Evolutionary conservation across 1,140 invertebrate species (phyloP).

Genomic region (Phocides pigmalion): DNA sequence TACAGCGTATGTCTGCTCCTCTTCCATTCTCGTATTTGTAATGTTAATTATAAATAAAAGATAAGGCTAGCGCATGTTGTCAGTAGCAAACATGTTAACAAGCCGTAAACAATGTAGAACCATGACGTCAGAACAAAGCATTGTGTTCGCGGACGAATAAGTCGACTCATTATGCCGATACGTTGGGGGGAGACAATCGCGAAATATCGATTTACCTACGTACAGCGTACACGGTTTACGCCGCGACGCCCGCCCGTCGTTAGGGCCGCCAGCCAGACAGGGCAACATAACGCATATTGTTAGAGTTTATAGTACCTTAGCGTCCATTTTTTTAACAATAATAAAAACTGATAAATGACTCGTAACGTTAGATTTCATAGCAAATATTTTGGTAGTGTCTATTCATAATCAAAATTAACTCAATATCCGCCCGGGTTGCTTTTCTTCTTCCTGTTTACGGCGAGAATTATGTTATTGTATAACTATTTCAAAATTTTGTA

Average conservation of each 20-base stretch:
- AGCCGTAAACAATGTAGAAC: conserved; percentile 42
- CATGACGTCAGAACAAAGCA: conserved; percentile 34
- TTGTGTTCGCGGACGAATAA: conserved; percentile 39
- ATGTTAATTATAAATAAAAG: conserved; percentile 39
- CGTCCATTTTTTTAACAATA: no score
- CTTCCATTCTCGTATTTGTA: conserved; percentile 36
- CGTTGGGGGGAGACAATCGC: conserved; percentile 53
- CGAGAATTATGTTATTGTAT: no score
- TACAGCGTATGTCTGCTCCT: conserved; percentile 8
- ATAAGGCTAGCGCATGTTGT: conserved; percentile 24
- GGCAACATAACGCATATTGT: conserved; percentile 1
- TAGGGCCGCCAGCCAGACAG: conserved; percentile 6
- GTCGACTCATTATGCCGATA: conserved; percentile 37
- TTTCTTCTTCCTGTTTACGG: no score
- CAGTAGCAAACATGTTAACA: conserved; percentile 30
- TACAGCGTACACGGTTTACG: background rate
- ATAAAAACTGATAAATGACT: no score
- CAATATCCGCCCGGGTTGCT: no score
- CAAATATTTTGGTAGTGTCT: no score
- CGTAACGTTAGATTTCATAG: no score
- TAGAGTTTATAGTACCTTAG: no score
- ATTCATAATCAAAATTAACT: no score
- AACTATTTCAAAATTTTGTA: no score
- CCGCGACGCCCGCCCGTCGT: conserved; percentile 9
- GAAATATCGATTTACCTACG: conserved; percentile 58